phyloP scores from a whole-genome alignment of 2,113 vertebrate genomes.

The Stegastes partitus region DNA sequence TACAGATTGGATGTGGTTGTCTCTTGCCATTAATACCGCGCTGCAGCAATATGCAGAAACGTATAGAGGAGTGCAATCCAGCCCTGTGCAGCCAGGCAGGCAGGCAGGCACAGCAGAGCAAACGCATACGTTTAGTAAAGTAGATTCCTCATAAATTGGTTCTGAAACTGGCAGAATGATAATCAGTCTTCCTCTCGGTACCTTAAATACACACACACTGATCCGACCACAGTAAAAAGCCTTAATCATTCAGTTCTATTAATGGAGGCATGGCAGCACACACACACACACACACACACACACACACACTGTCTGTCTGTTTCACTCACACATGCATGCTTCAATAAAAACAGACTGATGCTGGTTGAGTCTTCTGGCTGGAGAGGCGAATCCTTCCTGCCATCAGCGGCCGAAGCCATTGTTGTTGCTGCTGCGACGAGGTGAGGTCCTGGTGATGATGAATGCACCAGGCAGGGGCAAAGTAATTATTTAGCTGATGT shows the following conservation, averaged over 20 bases:
- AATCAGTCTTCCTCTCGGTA: too few relatives aligned
- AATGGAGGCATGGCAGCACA: neutral
- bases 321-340: conserved; percentile 10
- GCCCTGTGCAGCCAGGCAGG: neutral
- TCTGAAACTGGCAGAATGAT: neutral
- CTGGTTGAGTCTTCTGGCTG: conserved; percentile 6
- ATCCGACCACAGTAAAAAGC: neutral
- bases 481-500: conserved; percentile 50
- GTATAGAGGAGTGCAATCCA: conserved; percentile 20
- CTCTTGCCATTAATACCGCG: conserved; percentile 38
- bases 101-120: neutral
- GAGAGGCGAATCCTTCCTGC: neutral
- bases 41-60: conserved; percentile 47
- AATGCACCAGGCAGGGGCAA: conserved; percentile 24
- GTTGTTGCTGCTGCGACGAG: conserved; percentile 2
- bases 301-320: neutral
- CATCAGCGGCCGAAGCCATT: conserved; percentile 31
- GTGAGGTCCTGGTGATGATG: conserved; percentile 9
- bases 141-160: conserved; percentile 6
- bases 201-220: neutral
- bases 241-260: conserved; percentile 34
- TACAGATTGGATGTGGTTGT: conserved; percentile 29
- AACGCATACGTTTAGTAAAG: neutral
- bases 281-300: too few relatives aligned
- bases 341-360: conserved; percentile 48